Percentiles rank a stretch among this genome's conserved stretches.
These are phyloP conservation scores for Myripristis jacobus DNA, from an alignment of 2,797 vertebrate species.

Conservation along the genomic window DNA sequence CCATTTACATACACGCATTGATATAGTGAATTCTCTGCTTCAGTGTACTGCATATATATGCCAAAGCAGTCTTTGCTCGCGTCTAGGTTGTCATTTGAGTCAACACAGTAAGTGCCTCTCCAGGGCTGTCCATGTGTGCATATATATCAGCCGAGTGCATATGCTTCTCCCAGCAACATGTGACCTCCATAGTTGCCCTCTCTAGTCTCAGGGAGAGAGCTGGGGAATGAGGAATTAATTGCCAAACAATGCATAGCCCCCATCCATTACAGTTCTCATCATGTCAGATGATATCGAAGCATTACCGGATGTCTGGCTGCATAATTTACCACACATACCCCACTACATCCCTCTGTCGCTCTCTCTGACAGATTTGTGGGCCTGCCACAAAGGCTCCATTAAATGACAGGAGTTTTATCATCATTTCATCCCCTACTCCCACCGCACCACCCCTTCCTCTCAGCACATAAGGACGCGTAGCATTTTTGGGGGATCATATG, in stretches of 20 bases:
- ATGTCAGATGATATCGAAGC: conserved; percentile 90
- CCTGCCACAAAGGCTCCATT: conserved; percentile 79
- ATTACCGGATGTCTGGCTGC: conserved; percentile 87
- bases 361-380: conserved; percentile 81
- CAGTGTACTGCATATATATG: conserved; percentile 30
- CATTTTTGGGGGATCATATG: conserved; percentile 26
- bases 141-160: conserved; percentile 63
- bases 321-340: conserved; percentile 83
- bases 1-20: conserved; percentile 21
- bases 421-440: conserved; percentile 66
- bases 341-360: conserved; percentile 25
- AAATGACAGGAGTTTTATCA: conserved; percentile 77
- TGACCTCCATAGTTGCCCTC: conserved; percentile 78
- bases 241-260: conserved; percentile 89
- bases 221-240: conserved; percentile 88
- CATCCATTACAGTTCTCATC: conserved; percentile 91
- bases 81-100: conserved; percentile 62
- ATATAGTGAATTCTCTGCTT: conserved; percentile 25
- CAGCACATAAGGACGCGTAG: conserved; percentile 17
- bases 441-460: conserved; percentile 19
- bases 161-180: conserved; percentile 43
- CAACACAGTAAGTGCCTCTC: conserved; percentile 49
- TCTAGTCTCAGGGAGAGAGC: conserved; percentile 61
- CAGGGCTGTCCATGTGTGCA: conserved; percentile 51
- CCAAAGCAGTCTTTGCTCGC: conserved; percentile 23